These are phyloP conservation scores for Clepsis dumicolana DNA, from an alignment of 2,888 invertebrate genomes.

Conservation along the genomic window DNA sequence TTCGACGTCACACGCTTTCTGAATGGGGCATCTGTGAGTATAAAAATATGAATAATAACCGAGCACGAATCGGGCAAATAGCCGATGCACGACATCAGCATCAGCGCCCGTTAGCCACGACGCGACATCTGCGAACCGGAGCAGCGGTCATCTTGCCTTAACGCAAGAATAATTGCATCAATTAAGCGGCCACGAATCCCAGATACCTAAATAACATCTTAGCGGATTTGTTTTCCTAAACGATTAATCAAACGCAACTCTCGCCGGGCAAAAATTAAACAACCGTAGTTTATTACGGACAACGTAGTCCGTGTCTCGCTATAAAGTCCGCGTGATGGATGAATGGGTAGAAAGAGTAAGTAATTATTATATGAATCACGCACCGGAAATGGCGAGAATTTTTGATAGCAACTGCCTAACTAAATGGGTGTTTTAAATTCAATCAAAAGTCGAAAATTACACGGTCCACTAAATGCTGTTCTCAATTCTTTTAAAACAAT, in stretches of 20 bases:
- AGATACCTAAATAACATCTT: conserved; percentile 60
- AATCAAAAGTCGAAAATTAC: conserved; percentile 6
- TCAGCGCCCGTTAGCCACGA: conserved; percentile 66
- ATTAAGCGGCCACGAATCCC: conserved; percentile 55
- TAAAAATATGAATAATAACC: conserved; percentile 58
- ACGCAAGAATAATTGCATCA: conserved; percentile 57
- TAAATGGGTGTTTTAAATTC: conserved; percentile 23
- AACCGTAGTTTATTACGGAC: conserved; percentile 59
- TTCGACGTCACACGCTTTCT: conserved; percentile 67
- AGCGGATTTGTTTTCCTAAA: conserved; percentile 52
- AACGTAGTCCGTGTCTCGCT: conserved; percentile 50
- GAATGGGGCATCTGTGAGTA: conserved; percentile 61
- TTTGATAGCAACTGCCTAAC: conserved; percentile 36
- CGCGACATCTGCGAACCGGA: conserved; percentile 53
- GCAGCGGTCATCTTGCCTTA: conserved; percentile 45
- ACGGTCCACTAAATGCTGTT: background rate
- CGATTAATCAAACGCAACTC: conserved; percentile 61
- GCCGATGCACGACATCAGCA: conserved; percentile 72
- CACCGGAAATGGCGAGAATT: conserved; percentile 53
- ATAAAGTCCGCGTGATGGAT: conserved; percentile 66
- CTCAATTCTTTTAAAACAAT: background rate
- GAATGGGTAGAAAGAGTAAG: conserved; percentile 60
- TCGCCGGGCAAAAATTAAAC: conserved; percentile 58
- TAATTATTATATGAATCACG: conserved; percentile 61
- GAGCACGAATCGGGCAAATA: conserved; percentile 71